These are phyloP conservation scores for Metopolophium dirhodum DNA, from an alignment of 1,140 invertebrate genomes.

Conservation along the genomic window DNA sequence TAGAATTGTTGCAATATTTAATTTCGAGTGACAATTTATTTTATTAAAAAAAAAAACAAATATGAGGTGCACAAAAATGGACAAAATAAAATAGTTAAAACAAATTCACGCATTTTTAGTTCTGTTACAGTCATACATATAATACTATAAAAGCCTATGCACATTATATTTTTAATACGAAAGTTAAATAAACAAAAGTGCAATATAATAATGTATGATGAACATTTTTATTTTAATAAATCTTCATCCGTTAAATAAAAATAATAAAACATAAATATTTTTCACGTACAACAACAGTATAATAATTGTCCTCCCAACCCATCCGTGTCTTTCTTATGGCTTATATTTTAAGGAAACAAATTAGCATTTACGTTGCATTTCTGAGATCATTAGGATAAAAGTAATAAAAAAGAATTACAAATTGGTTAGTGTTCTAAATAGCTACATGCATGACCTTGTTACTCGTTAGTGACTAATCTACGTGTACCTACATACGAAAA, in stretches of 20 bases:
- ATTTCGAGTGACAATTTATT: not conserved
- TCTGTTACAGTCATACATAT: not conserved
- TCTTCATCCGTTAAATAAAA: not conserved
- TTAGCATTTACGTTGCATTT: not conserved
- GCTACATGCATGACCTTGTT: slow-evolving; percentile 27
- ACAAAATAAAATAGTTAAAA: not conserved
- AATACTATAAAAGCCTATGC: not conserved
- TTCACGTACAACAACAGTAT: not conserved
- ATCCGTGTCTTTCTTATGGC: not conserved
- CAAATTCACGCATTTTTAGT: not conserved
- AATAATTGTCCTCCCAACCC: not conserved
- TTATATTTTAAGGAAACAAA: not conserved
- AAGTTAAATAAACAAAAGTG: not conserved
- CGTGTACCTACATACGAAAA: not conserved
- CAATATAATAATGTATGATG: not conserved
- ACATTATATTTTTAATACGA: not conserved
- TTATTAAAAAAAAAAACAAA: not conserved
- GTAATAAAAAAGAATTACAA: not conserved
- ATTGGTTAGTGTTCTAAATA: slow-evolving; percentile 13
- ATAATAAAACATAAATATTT: not conserved
- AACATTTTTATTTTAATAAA: not conserved
- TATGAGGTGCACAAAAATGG: not conserved
- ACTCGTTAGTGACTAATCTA: not conserved
- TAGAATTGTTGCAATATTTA: not conserved
- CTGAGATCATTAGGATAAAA: not conserved